phyloP scores from a whole-genome alignment of 2,113 vertebrate species.

The Petroica traversi region DNA sequence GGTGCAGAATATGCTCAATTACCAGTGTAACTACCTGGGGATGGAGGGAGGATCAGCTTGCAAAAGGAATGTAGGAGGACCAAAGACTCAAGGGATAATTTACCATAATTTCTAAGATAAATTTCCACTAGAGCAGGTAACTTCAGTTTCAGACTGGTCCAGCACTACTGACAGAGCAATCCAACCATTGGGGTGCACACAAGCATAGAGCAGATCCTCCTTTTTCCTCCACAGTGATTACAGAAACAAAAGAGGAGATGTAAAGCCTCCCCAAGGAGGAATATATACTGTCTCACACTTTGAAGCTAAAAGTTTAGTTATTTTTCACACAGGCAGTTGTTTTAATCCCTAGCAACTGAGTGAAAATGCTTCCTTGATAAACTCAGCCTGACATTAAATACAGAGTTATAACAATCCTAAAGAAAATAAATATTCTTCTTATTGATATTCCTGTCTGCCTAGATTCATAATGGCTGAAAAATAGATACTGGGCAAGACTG shows the following conservation, averaged over 20 bases:
- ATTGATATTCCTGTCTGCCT: background rate
- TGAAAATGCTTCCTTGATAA: background rate
- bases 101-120: background rate
- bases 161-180: background rate
- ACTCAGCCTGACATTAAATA: background rate
- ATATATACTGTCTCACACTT: background rate
- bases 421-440: background rate
- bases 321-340: background rate
- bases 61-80: background rate
- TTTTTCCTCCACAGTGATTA: background rate
- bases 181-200: accelerated
- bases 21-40: background rate
- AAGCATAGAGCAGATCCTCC: background rate
- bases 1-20: background rate
- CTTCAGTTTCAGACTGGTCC: background rate
- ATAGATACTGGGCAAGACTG: background rate
- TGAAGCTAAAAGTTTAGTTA: background rate
- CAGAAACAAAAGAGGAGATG: background rate
- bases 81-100: background rate
- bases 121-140: background rate
- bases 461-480: background rate
- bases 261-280: background rate
- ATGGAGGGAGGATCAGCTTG: background rate
- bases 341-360: background rate
- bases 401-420: background rate